Base-by-base conservation (phyloP, 2,888 invertebrate species). In the Isoperla grammatica region DNA sequence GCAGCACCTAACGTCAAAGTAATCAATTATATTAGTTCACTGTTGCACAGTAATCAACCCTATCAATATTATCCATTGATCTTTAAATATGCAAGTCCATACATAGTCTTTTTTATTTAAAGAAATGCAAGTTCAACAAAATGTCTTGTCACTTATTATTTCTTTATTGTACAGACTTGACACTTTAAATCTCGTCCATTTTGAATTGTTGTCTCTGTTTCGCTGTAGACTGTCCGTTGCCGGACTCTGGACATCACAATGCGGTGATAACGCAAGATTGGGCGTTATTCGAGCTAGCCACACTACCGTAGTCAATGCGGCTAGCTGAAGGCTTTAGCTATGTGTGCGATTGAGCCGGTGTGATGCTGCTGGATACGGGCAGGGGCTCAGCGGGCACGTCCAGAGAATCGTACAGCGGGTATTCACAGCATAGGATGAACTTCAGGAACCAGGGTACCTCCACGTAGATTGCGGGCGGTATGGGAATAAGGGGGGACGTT, bases 401-500 rank as follows among this genome's bases (percentile, higher is more conserved):
- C 68, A 85, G 75, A 3, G 85, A 86, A 72, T 94, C 86, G 72
- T 95, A 95, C 60, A 94, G 79, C 0, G 94, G 93, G 69, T 86
- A 92, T 73, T 95, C 95, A 71, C 92, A 94, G 74, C 94, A 94
- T 49, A 92, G 73, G 17, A 90, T 79, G 70, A 85, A 89, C 74
- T 94, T 94, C 53, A 95, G 74, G 65, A 87, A 87, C 69, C 81
- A 80, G 1, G 94, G 94, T 43, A 94, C 88, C 72, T 90, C 89
- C n/a, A 86, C 85, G 74, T 94, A 95, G 48, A 93, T 84, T 1
- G 87, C 81, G 0, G 92, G 90, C 8, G 94, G 94, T 62, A 95
- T 85, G 4, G 92, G 94, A 72, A 95, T 89, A 68, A 95, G 74
- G 1, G 93, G 92, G 61, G 94, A 94, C 49, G 94, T 95, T 2